Percentiles rank a stretch among this genome's conserved stretches.
phyloP scores from a whole-genome alignment of 2,888 invertebrate genomes.

The Harpagoxenus sublaevis region DNA sequence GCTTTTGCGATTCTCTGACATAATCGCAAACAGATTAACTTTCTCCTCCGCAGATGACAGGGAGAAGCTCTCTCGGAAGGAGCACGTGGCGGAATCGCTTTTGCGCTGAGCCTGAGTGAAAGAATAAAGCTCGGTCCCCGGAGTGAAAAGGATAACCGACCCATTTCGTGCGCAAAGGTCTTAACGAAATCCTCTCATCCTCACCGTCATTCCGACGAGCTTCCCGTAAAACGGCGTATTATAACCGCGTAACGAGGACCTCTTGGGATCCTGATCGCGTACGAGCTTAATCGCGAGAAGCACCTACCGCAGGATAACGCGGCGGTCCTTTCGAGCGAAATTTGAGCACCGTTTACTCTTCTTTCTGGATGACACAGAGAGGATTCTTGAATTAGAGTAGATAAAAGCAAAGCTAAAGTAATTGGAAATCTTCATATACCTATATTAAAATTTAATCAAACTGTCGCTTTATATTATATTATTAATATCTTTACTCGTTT shows the following conservation, averaged over 20 bases:
- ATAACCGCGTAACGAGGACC: conserved; percentile 63
- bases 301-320: conserved; percentile 22
- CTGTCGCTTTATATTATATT: neutral
- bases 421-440: neutral
- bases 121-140: conserved; percentile 75
- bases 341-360: conserved; percentile 13
- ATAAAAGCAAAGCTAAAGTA: neutral
- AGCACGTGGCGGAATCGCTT: conserved; percentile 64
- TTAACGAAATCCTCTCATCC: conserved; percentile 82
- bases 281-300: conserved; percentile 44
- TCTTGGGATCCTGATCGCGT: conserved; percentile 52
- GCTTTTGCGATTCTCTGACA: conserved; percentile 21
- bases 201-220: conserved; percentile 70
- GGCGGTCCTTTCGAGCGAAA: conserved; percentile 1
- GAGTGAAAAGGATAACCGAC: conserved; percentile 79
- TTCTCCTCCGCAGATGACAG: conserved; percentile 31
- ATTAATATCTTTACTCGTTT: neutral
- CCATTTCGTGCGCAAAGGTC: conserved; percentile 77
- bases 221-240: conserved; percentile 70
- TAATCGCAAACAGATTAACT: conserved; percentile 71
- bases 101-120: conserved; percentile 73
- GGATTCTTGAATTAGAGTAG: neutral
- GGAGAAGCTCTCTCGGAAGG: conserved; percentile 54
- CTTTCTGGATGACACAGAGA: neutral
- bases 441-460: neutral